Conservation (phyloP, 2,888 invertebrate genomes). For the Hanleya hanleyi region DNA sequence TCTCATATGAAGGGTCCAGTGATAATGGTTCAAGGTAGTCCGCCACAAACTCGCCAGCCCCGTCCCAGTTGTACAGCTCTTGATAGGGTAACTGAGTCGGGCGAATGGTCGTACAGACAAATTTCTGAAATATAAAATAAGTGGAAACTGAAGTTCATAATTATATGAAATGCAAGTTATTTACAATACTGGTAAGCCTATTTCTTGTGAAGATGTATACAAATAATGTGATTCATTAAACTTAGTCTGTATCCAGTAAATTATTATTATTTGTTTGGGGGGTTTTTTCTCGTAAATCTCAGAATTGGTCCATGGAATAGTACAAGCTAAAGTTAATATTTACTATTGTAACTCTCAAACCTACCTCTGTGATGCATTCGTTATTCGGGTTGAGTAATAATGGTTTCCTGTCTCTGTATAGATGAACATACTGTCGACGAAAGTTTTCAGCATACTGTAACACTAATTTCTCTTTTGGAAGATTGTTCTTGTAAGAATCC, state of each 20-base stretch:
- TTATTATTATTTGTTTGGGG: too few species aligned
- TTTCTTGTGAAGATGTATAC: too few species aligned
- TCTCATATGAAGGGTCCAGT: slow-evolving; percentile 75
- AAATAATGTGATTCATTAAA: background rate
- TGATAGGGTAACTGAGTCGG: slow-evolving; percentile 84
- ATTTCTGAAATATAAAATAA: slow-evolving; percentile 80
- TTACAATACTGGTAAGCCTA: too few species aligned
- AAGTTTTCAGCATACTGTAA: slow-evolving; percentile 73
- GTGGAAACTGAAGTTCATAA: too few species aligned
- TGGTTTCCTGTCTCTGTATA: slow-evolving; percentile 72
- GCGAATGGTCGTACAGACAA: slow-evolving; percentile 88
- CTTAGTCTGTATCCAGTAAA: too few species aligned
- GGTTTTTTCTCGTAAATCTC: too few species aligned
- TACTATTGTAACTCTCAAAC: too few species aligned
- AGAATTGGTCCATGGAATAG: too few species aligned
- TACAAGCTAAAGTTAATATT: too few species aligned
- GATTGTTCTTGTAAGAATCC: slow-evolving; percentile 69
- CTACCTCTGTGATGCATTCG: slow-evolving; percentile 72
- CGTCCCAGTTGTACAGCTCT: slow-evolving; percentile 83
- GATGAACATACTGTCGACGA: slow-evolving; percentile 72
- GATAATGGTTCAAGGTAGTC: slow-evolving; percentile 86
- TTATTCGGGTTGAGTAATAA: slow-evolving; percentile 71
- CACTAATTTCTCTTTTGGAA: slow-evolving; percentile 70
- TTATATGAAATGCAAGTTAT: too few species aligned
- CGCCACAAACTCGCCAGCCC: slow-evolving; percentile 83